Evolutionary conservation across 2,888 invertebrate species (phyloP), one percentile per base, ranked within the genome.

Genomic region (Morpho achilles): DNA sequence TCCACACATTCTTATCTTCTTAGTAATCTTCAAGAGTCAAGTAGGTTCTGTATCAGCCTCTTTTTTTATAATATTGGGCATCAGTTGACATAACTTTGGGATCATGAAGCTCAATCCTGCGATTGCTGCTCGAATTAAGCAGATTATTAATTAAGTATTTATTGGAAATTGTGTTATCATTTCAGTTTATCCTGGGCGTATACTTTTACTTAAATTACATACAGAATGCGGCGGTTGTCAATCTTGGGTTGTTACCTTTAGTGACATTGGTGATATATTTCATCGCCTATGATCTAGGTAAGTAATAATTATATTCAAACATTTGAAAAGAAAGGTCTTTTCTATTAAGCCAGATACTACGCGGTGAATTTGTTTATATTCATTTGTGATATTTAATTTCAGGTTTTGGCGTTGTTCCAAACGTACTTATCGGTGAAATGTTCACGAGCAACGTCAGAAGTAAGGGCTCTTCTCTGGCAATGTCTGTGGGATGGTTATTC

Each of bases 191-290:
- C 0, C 61, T 81, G 8, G 80, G 77, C 7, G 57, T 69, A 1
- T 80, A 77, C 50, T 82, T 82, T 57, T 79, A 69, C 46, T 56
- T 78, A 9, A 64, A 71, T 40, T 42, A 66, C 8, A 53, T 66
- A 4, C 59, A 62, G 0, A 41, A 67, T 42, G 23, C 66, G 1
- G 51, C 65, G 7, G 66, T 69, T 0, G 60, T 61, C 0, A 61
- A 44, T 5, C 55, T 77, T 7, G 61, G 67, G 42, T 80, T 79
- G 80, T 57, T 81, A 4, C 80, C 82, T 1, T 65, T 82, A 0
- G 65, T 68, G 0, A 60, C 70, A 1, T 56, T 82, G 3, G 69
- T 79, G 0, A 5, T 73, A 0, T 81, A 73, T 64, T 80, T 76
- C 63, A 44, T 79, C 7, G 68, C 69, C 23, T 80, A 74, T 56